Percentiles rank a stretch among this genome's conserved stretches.
phyloP scores from a whole-genome alignment of 1,140 invertebrate genomes.

The Meloidogyne hapla region DNA sequence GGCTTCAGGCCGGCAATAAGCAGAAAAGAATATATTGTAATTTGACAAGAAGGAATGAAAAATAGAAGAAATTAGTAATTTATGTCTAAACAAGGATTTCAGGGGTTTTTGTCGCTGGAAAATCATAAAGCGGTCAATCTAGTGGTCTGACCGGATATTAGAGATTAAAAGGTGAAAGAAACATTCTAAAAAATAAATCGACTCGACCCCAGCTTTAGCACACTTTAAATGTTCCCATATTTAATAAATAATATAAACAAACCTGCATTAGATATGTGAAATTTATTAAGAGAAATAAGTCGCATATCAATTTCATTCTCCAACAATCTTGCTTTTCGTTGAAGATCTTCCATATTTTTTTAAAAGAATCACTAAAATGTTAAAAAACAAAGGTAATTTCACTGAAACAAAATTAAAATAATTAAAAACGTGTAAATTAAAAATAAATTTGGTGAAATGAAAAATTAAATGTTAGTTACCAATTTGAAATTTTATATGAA shows the following conservation, averaged over 20 bases:
- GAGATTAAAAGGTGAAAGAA: too few species aligned
- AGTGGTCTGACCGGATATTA: too few species aligned
- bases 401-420: not conserved
- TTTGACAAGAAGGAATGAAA: too few species aligned
- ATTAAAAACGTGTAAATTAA: not conserved
- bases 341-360: conserved; percentile 26
- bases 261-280: conserved; percentile 24
- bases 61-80: too few species aligned
- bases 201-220: too few species aligned
- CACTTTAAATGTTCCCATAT: not conserved
- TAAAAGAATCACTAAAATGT: not conserved
- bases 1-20: too few species aligned
- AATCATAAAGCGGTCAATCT: conserved; percentile 18
- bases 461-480: not conserved
- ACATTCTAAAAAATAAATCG: too few species aligned
- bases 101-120: not conserved
- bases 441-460: not conserved
- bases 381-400: not conserved
- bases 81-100: too few species aligned
- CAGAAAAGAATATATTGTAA: too few species aligned
- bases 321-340: conserved; percentile 37
- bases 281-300: conserved; percentile 36
- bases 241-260: conserved; percentile 15
- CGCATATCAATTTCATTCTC: conserved; percentile 41
- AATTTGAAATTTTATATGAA: not conserved